phyloP scores from a whole-genome alignment of 2,888 invertebrate species.

The Polietes domitor region DNA sequence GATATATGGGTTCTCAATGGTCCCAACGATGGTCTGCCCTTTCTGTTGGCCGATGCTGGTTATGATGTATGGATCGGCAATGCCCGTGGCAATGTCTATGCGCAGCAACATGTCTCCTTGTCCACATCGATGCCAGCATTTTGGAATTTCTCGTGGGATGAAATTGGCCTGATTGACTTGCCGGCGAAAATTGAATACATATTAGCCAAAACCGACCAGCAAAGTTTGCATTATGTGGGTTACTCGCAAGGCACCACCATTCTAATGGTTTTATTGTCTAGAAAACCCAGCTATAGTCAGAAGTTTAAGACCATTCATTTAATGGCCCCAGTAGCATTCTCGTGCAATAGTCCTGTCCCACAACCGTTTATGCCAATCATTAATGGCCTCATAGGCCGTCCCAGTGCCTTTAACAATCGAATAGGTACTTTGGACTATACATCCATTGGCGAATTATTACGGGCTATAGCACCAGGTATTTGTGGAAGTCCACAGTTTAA shows the following conservation, averaged over 20 bases:
- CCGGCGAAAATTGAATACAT: slow-evolving; percentile 73
- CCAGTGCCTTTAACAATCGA: no score
- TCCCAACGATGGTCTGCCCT: slow-evolving; percentile 66
- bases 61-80: slow-evolving; percentile 73
- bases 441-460: neutral
- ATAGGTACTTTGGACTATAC: no score
- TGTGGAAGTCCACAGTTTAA: neutral
- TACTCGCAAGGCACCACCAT: slow-evolving; percentile 71
- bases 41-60: slow-evolving; percentile 66
- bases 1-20: slow-evolving; percentile 69
- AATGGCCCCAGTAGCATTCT: slow-evolving; percentile 68
- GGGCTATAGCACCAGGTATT: neutral
- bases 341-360: neutral
- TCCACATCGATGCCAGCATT: slow-evolving; percentile 68
- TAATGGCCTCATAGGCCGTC: neutral
- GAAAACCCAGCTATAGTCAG: slow-evolving; percentile 67
- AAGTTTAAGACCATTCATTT: slow-evolving; percentile 69
- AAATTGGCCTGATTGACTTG: slow-evolving; percentile 87
- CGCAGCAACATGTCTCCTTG: slow-evolving; percentile 71
- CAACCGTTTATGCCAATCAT: neutral
- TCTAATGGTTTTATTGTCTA: slow-evolving; percentile 68
- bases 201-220: slow-evolving; percentile 56
- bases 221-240: slow-evolving; percentile 68
- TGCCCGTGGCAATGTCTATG: slow-evolving; percentile 70
- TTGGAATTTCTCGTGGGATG: slow-evolving; percentile 87